These are phyloP conservation scores for Chelon labrosus DNA, from an alignment of 2,797 vertebrate species.

Conservation along the genomic window DNA sequence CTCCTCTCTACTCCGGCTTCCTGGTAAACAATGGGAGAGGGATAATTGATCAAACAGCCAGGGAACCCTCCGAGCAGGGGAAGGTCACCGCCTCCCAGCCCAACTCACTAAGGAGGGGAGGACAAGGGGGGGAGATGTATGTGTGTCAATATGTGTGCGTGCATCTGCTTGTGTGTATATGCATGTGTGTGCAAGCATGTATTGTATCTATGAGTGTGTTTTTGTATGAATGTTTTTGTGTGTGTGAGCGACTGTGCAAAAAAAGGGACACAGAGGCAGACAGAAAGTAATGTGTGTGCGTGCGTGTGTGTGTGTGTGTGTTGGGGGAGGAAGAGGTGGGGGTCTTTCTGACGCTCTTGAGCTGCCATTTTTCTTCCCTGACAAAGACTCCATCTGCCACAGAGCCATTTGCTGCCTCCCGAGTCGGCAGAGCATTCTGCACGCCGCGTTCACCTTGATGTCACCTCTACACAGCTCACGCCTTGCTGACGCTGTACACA, in stretches of 20 bases:
- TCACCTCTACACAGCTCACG: constrained; percentile 89
- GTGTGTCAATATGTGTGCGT: constrained; percentile 49
- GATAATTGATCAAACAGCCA: constrained; percentile 90
- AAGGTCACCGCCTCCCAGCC: constrained; percentile 90
- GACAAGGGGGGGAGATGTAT: neutral
- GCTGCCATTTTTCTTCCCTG: constrained; percentile 98
- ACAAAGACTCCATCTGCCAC: constrained; percentile 99
- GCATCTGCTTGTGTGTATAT: constrained; percentile 41
- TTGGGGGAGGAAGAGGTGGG: constrained; percentile 20
- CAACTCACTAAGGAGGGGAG: constrained; percentile 62
- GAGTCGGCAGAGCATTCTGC: constrained; percentile 86
- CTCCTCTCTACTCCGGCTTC: constrained; percentile 78
- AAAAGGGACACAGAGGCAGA: constrained; percentile 39
- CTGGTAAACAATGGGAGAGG: constrained; percentile 86
- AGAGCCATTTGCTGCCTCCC: constrained; percentile 93
- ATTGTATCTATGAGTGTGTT: constrained; percentile 37
- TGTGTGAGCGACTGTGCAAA: constrained; percentile 46
- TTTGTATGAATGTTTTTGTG: neutral
- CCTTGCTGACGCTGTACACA: constrained; percentile 82
- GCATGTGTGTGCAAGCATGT: constrained; percentile 39
- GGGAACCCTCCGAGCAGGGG: constrained; percentile 84
- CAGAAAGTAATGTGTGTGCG: constrained; percentile 37
- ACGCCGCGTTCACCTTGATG: constrained; percentile 95
- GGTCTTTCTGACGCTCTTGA: constrained; percentile 85
- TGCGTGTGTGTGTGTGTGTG: constrained; percentile 10